Conservation (phyloP, 2,888 invertebrate genomes). For the Cybosia mesomella region DNA sequence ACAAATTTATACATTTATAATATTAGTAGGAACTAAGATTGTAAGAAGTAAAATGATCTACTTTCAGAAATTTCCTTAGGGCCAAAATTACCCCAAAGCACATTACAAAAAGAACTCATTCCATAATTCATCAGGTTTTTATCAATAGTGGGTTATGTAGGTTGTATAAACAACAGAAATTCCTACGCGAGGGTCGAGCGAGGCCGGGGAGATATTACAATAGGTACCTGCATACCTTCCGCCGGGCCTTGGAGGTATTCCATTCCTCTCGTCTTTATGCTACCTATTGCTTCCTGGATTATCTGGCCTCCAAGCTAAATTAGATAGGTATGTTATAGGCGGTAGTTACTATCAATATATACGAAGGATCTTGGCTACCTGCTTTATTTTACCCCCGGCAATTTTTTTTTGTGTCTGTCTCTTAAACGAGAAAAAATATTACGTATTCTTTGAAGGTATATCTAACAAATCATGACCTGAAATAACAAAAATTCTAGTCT, state of each 20-base stretch:
- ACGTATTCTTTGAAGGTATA: constrained; percentile 36
- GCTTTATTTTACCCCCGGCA: constrained; percentile 31
- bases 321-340: constrained; percentile 39
- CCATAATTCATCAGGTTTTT: constrained; percentile 45
- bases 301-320: constrained; percentile 47
- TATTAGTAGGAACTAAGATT: not conserved
- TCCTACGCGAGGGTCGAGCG: constrained; percentile 47
- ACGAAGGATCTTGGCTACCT: constrained; percentile 29
- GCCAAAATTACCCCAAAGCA: not conserved
- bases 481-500: not conserved
- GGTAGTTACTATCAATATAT: constrained; percentile 31
- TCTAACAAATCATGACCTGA: not conserved
- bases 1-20: too few species aligned
- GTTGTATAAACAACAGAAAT: constrained; percentile 53
- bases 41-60: not conserved
- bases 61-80: not conserved
- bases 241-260: constrained; percentile 45
- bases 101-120: constrained; percentile 7
- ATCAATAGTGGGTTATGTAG: constrained; percentile 45
- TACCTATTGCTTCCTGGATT: constrained; percentile 54
- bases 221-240: constrained; percentile 53
- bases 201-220: constrained; percentile 49
- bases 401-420: constrained; percentile 32
- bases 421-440: constrained; percentile 32
- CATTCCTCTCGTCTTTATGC: constrained; percentile 55